phyloP scores from a whole-genome alignment of 2,888 invertebrate genomes.

The Sylvicola fuscatus region DNA sequence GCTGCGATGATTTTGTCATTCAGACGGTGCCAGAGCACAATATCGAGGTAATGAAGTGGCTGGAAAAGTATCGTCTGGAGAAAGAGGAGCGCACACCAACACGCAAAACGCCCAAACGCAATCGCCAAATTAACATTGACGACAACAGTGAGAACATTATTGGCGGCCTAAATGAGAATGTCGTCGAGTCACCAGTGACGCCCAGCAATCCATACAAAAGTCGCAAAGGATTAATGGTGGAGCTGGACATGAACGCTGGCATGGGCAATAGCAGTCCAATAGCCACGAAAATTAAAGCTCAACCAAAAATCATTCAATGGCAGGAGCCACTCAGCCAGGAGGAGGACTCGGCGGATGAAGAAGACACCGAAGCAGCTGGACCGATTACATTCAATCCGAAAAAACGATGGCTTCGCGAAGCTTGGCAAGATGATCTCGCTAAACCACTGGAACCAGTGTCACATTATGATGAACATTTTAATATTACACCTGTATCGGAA shows the following conservation, averaged over 20 bases:
- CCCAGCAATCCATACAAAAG: slow-evolving; percentile 12
- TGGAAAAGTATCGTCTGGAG: slow-evolving; percentile 21
- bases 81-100: slow-evolving; percentile 16
- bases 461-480: background rate
- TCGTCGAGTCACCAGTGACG: slow-evolving; percentile 4
- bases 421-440: slow-evolving; percentile 22
- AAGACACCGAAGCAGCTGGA: slow-evolving; percentile 16
- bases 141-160: slow-evolving; percentile 20
- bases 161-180: background rate
- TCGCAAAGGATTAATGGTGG: slow-evolving; percentile 25
- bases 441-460: slow-evolving; percentile 13
- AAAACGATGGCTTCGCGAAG: slow-evolving; percentile 37
- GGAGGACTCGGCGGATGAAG: slow-evolving; percentile 22
- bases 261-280: slow-evolving; percentile 6
- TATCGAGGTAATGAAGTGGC: slow-evolving; percentile 29
- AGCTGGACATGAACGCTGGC: slow-evolving; percentile 14
- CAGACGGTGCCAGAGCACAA: slow-evolving; percentile 28
- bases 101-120: slow-evolving; percentile 13
- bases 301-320: slow-evolving; percentile 15
- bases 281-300: slow-evolving; percentile 17
- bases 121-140: slow-evolving; percentile 6
- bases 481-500: background rate
- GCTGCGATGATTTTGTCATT: slow-evolving; percentile 29
- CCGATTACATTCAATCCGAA: slow-evolving; percentile 25
- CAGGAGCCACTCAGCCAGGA: slow-evolving; percentile 12